Evolutionary conservation across 2,113 vertebrate genomes (phyloP), one percentile per base, ranked within the genome.

Genomic region (Lycocorax pyrrhopterus): DNA sequence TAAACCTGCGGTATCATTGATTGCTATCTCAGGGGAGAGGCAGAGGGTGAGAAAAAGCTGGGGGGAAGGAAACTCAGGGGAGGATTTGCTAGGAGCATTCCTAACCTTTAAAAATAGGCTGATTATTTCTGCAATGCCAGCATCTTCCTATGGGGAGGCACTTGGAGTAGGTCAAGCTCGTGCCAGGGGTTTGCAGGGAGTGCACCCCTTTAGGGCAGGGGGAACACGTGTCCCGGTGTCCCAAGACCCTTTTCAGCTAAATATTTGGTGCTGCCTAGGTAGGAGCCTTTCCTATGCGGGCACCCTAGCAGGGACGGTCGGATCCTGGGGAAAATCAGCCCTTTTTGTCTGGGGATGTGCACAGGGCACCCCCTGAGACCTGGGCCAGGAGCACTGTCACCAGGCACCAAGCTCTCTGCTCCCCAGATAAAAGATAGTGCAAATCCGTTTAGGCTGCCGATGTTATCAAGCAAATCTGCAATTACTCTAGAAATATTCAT

Each of bases 21-120:
- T 97, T 77, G 46, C 29, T 96, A 92, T 96, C 95, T 95, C 68
- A 62, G 35, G 79, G 83, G 89, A 95, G 95, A 89, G 90, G 85
- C 90, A 93, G 63, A 90, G 69, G 73, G 91, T 95, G 94, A 94
- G 93, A 94, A 96, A 95, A 92, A 91, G 80, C 80, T 82, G 3
- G 0, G 12, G 84, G 68, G 64, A 80, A 96, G 59, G 83, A 95
- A 96, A 92, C 60, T 29, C 12, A 27, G 20, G 26, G 51, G 21
- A 89, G 19, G 33, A 63, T 71, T 92, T 90, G 35, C 4, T 41
- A 60, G 53, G 41, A 96, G 55, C 58, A 74, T 90, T 92, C 55
- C 67, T 73, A 69, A 73, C 46, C 63, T 69, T 92, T 90, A 56
- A 60, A 92, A 94, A 60, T 37, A 35, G 55, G 18, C 35, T 77